These are phyloP conservation scores for Urocolius indicus DNA, from an alignment of 2,113 vertebrate species.

Conservation along the genomic window DNA sequence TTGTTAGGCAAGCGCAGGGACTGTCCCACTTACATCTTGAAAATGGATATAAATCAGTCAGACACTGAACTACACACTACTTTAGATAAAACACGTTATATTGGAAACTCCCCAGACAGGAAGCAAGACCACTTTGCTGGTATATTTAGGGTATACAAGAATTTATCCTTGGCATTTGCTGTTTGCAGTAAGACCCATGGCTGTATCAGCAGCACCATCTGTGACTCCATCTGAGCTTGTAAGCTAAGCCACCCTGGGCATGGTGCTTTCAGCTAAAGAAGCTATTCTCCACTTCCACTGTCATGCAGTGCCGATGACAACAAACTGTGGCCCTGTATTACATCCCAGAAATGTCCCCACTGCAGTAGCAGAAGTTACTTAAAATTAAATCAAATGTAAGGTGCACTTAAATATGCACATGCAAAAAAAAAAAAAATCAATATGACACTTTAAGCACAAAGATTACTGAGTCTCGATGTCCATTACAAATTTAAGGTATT, in stretches of 20 bases:
- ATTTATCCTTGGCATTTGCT: neutral
- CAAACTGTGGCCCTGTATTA: neutral
- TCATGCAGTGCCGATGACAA: neutral
- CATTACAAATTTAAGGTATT: neutral
- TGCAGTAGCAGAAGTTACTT: neutral
- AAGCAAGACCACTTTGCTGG: neutral
- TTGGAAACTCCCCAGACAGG: neutral
- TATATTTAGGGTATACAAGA: neutral
- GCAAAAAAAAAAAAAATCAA: neutral
- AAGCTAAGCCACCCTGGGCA: neutral
- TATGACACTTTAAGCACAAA: neutral
- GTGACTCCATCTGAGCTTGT: neutral
- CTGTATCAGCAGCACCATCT: conserved; percentile 4
- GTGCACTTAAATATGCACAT: neutral
- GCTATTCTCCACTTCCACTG: neutral
- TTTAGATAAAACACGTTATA: neutral
- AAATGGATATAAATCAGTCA: neutral
- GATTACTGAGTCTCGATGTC: neutral
- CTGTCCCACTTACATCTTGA: neutral
- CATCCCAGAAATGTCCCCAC: neutral
- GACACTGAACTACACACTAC: neutral
- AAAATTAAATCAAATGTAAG: neutral
- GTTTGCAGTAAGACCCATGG: neutral
- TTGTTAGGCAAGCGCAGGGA: neutral
- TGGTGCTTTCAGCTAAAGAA: neutral